These are phyloP conservation scores for Scaptodrosophila lebanonensis DNA, from an alignment of 1,140 invertebrate genomes.

Conservation along the genomic window DNA sequence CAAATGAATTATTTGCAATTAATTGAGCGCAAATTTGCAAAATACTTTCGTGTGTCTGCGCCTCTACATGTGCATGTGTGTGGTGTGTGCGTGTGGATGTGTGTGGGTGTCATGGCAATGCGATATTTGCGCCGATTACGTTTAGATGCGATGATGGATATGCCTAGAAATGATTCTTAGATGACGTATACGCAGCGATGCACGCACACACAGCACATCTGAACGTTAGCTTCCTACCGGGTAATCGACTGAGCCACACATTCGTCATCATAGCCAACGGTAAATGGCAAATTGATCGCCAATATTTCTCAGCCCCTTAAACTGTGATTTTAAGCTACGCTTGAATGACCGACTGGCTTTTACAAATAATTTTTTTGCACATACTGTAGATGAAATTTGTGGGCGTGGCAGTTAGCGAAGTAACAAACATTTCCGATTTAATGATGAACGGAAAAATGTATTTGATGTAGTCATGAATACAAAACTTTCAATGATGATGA, in stretches of 20 bases:
- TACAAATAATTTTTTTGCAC: too few species aligned
- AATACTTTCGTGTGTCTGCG: conserved; percentile 65
- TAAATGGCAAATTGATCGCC: too few species aligned
- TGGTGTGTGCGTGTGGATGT: neutral
- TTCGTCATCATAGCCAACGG: too few species aligned
- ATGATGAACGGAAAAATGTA: too few species aligned
- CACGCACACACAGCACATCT: conserved; percentile 6
- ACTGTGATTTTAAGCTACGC: too few species aligned
- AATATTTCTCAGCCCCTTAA: too few species aligned
- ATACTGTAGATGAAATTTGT: too few species aligned
- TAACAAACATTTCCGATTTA: too few species aligned
- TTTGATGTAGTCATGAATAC: too few species aligned
- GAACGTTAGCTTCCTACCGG: conserved; percentile 10
- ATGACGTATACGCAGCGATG: conserved; percentile 56
- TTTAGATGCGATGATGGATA: conserved; percentile 59
- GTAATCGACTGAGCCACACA: conserved; percentile 42
- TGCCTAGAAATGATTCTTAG: conserved; percentile 26
- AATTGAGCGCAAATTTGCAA: conserved; percentile 76
- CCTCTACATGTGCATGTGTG: conserved; percentile 6
- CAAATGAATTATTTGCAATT: conserved; percentile 76
- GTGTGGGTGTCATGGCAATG: conserved; percentile 5
- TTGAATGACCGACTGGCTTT: too few species aligned
- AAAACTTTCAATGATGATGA: too few species aligned
- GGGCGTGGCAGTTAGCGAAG: too few species aligned
- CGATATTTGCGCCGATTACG: conserved; percentile 31